Percentiles rank a stretch among this genome's conserved stretches.
Conservation (phyloP, 2,113 vertebrate genomes). For the Syrmaticus mikado region DNA sequence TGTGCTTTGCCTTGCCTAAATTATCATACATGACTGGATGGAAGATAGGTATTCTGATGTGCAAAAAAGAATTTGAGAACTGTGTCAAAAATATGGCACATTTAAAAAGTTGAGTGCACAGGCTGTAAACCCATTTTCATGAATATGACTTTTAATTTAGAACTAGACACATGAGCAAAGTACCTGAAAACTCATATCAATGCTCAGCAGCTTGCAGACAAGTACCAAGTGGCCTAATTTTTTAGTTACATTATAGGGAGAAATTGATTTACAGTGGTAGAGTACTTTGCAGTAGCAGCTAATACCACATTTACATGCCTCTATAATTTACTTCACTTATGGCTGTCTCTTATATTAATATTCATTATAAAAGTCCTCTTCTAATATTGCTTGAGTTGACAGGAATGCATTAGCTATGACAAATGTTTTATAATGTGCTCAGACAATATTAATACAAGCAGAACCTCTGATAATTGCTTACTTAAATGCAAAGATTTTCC, state of each 20-base stretch:
- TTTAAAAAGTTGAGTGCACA: background rate
- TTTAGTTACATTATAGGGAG: constrained; percentile 76
- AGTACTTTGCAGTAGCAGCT: constrained; percentile 76
- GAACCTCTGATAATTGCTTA: constrained; percentile 70
- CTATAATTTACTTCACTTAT: constrained; percentile 86
- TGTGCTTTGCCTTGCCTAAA: background rate
- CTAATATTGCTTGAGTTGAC: constrained; percentile 77
- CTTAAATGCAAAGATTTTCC: constrained; percentile 63
- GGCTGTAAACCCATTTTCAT: constrained; percentile 38
- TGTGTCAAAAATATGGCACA: background rate
- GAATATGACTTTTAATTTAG: constrained; percentile 61
- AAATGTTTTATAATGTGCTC: constrained; percentile 74
- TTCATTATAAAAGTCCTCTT: constrained; percentile 82
- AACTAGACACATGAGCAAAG: constrained; percentile 24
- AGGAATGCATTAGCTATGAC: constrained; percentile 81
- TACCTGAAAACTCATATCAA: constrained; percentile 51
- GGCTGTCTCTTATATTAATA: constrained; percentile 84
- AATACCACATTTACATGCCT: constrained; percentile 81
- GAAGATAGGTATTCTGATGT: background rate
- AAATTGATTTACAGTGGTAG: constrained; percentile 79
- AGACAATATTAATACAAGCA: constrained; percentile 74
- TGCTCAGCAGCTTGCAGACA: constrained; percentile 54
- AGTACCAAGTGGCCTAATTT: constrained; percentile 73
- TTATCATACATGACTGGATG: background rate
- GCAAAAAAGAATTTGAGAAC: constrained; percentile 19